Conservation (phyloP, 2,797 vertebrate species). For the Siniperca obscura region DNA sequence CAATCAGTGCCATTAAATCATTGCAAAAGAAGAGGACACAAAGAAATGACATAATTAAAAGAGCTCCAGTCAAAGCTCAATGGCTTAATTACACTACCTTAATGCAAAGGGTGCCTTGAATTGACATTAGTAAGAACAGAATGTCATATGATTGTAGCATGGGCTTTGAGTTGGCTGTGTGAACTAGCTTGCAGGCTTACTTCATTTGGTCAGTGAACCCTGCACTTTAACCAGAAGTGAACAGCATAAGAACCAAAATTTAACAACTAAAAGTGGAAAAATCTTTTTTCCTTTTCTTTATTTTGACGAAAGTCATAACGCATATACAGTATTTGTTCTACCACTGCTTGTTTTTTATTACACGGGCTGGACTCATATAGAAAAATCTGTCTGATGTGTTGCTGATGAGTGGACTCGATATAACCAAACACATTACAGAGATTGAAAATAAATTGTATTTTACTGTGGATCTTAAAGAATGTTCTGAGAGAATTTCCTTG, state of each 20-base stretch:
- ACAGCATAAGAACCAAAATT: not conserved
- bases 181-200: not conserved
- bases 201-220: not conserved
- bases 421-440: not conserved
- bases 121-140: not conserved
- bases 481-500: not conserved
- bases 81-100: not conserved
- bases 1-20: no score
- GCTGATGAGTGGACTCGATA: not conserved
- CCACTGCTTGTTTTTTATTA: no score
- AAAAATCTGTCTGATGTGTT: not conserved
- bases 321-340: no score
- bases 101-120: not conserved
- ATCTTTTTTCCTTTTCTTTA: not conserved
- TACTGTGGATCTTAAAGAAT: not conserved
- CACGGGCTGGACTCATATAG: no score
- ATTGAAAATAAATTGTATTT: not conserved
- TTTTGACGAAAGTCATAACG: not conserved
- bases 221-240: not conserved
- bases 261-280: not conserved
- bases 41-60: no score
- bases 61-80: no score
- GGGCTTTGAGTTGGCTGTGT: not conserved
- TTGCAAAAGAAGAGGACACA: no score
- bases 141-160: no score